These are phyloP conservation scores for Chesias legatella DNA, from an alignment of 2,888 invertebrate genomes.

Conservation along the genomic window DNA sequence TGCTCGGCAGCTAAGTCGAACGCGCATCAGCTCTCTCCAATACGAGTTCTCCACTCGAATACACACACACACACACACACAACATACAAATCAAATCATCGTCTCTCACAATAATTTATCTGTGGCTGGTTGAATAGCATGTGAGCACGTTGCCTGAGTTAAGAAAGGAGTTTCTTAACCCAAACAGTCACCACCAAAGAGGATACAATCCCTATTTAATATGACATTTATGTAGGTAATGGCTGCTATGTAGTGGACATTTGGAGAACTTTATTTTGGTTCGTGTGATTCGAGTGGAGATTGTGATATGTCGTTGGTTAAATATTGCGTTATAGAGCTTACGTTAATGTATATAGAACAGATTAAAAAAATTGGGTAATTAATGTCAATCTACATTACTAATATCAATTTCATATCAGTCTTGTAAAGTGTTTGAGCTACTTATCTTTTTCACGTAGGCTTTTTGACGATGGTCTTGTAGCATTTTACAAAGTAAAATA, in stretches of 20 bases:
- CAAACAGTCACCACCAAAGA: too few species aligned
- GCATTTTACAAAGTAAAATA: constrained; percentile 23
- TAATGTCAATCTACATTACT: constrained; percentile 68
- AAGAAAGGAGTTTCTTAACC: too few species aligned
- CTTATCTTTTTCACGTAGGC: constrained; percentile 36
- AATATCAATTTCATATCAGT: constrained; percentile 78
- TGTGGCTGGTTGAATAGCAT: constrained; percentile 22
- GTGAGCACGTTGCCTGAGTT: too few species aligned
- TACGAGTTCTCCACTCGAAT: constrained; percentile 24
- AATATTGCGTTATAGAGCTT: constrained; percentile 38
- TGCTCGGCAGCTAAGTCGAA: constrained; percentile 45
- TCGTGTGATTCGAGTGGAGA: constrained; percentile 34
- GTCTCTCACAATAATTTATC: too few species aligned
- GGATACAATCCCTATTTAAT: too few species aligned
- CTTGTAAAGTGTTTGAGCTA: constrained; percentile 49
- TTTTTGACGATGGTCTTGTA: constrained; percentile 24
- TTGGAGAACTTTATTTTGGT: too few species aligned
- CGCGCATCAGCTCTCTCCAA: constrained; percentile 38
- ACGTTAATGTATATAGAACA: constrained; percentile 45
- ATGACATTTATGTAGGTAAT: too few species aligned
- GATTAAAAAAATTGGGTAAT: constrained; percentile 55
- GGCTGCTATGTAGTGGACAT: too few species aligned
- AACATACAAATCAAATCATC: too few species aligned
- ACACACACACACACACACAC: constrained; percentile 7
- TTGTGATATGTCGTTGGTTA: constrained; percentile 50